These are phyloP conservation scores for Berghia stephanieae DNA, from an alignment of 1,140 invertebrate genomes.

Conservation along the genomic window DNA sequence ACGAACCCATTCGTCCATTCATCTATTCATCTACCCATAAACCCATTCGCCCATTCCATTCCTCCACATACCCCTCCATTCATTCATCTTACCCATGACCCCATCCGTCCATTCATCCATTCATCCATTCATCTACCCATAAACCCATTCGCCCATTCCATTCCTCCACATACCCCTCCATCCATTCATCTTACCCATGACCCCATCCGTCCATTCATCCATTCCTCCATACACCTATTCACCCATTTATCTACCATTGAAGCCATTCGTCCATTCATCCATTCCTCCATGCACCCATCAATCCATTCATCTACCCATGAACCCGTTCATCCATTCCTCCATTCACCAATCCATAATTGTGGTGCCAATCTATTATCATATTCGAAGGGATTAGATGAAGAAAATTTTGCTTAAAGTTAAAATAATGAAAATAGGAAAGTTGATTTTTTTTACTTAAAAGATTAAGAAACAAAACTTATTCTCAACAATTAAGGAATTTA, in stretches of 20 bases:
- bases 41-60: background rate
- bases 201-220: background rate
- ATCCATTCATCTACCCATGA: constrained; percentile 11
- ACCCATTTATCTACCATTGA: background rate
- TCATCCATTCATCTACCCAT: background rate
- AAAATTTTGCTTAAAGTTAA: too few relatives aligned
- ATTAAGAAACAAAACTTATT: too few relatives aligned
- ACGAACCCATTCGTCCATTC: background rate
- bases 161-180: background rate
- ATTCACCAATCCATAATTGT: constrained; percentile 4
- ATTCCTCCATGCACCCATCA: constrained; percentile 4
- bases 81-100: background rate
- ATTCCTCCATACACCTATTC: background rate
- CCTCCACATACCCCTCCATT: background rate
- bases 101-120: background rate
- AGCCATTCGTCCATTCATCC: constrained; percentile 4
- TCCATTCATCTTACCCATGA: background rate
- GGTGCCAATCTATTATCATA: too few relatives aligned
- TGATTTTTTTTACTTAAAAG: too few relatives aligned
- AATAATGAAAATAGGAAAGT: too few relatives aligned
- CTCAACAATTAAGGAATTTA: too few relatives aligned
- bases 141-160: background rate
- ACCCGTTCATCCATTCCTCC: background rate
- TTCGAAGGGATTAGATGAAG: too few relatives aligned
- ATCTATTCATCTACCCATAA: background rate